Evolutionary conservation across 2,113 vertebrate species (phyloP).

Genomic region (Oenanthe melanoleuca): DNA sequence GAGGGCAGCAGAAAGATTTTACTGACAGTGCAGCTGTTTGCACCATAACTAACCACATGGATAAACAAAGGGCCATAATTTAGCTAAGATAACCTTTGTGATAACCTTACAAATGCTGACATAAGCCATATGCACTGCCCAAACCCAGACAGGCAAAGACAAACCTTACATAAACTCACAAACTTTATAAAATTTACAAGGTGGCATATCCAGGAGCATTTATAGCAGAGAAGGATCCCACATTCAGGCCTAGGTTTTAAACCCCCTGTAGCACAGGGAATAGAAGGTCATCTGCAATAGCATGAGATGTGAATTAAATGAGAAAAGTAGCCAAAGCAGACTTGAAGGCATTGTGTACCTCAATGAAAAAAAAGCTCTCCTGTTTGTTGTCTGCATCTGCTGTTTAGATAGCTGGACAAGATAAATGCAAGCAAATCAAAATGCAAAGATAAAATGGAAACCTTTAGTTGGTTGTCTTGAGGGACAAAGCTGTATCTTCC

Average conservation of each 20-base stretch:
- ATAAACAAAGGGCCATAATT: conserved; percentile 67
- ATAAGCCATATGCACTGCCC: conserved; percentile 38
- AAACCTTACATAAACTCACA: not conserved
- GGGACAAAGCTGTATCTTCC: conserved; percentile 24
- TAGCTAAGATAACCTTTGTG: conserved; percentile 58
- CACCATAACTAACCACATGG: conserved; percentile 42
- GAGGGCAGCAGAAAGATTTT: conserved; percentile 58
- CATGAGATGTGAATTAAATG: not conserved
- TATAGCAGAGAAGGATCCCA: not conserved
- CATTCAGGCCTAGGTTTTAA: not conserved
- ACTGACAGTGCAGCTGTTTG: conserved; percentile 63
- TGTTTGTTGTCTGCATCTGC: not conserved
- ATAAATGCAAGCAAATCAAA: conserved; percentile 29
- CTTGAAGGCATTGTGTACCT: not conserved
- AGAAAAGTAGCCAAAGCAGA: not conserved
- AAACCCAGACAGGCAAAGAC: not conserved
- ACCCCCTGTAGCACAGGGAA: not conserved
- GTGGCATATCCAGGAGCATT: not conserved
- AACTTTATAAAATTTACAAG: not conserved
- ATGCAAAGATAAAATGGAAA: not conserved
- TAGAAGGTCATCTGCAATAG: not conserved
- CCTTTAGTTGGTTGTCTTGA: not conserved
- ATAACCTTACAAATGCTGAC: conserved; percentile 62
- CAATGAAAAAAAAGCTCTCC: not conserved
- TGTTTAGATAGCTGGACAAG: not conserved